A percentile compares a stretch with the other conserved stretches of the same genome.
Evolutionary conservation across 2,797 vertebrate species (phyloP).

Genomic region (Trachurus trachurus): DNA sequence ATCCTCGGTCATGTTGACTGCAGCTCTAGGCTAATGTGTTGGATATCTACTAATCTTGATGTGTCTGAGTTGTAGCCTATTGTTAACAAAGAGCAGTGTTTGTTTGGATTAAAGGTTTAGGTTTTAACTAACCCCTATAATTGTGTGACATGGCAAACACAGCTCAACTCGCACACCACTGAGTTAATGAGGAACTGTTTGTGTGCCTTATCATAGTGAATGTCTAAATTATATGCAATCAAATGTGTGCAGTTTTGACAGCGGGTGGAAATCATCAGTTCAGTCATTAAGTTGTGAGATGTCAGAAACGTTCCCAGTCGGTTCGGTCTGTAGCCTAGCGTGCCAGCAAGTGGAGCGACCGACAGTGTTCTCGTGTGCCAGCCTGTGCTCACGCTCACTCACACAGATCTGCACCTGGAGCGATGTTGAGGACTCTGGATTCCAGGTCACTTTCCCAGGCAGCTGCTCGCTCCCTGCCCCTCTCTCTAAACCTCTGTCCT

Average conservation of each 20-base stretch:
- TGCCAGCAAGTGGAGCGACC: background rate
- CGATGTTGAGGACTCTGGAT: constrained; percentile 2
- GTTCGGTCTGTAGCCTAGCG: background rate
- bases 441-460: constrained; percentile 70
- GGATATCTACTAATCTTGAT: background rate
- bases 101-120: constrained; percentile 55
- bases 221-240: background rate
- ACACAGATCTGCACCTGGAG: constrained; percentile 21
- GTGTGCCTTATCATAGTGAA: background rate
- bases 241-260: background rate
- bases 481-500: constrained; percentile 55
- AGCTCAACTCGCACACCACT: background rate
- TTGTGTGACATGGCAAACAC: constrained; percentile 19
- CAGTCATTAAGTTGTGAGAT: background rate
- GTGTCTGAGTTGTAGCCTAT: constrained; percentile 21
- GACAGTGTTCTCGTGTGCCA: background rate
- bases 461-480: constrained; percentile 33
- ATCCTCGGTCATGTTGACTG: constrained; percentile 23
- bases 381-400: background rate
- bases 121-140: constrained; percentile 45
- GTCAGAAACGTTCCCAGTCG: background rate
- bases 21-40: constrained; percentile 23
- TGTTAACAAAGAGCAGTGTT: constrained; percentile 56
- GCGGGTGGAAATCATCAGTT: background rate
- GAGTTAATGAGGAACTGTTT: background rate